Conservation (phyloP, 2,113 vertebrate species). For the Brachirus orientalis region DNA sequence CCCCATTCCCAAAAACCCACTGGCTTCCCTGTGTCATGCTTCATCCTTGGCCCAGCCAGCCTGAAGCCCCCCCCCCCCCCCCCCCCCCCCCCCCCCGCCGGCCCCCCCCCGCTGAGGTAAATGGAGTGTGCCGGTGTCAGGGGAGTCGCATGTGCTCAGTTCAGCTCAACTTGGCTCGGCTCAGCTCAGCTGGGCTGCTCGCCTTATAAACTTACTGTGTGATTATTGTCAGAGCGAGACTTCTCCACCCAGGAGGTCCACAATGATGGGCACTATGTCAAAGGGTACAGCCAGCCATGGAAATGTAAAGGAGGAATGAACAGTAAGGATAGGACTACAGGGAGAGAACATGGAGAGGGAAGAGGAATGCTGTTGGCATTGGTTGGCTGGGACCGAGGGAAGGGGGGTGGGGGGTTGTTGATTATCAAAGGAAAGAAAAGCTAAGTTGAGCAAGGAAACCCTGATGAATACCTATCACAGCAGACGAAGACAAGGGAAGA, state of each 20-base stretch:
- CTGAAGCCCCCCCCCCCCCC: slow-evolving; percentile 63
- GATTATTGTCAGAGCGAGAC: slow-evolving; percentile 77
- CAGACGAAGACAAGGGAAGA: slow-evolving; percentile 71
- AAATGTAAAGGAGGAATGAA: slow-evolving; percentile 29
- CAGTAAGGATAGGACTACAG: slow-evolving; percentile 15
- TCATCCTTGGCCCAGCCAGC: slow-evolving; percentile 65
- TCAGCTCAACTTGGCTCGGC: slow-evolving; percentile 68
- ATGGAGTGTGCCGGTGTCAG: slow-evolving; percentile 81
- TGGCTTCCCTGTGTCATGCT: slow-evolving; percentile 60
- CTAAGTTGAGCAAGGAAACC: slow-evolving; percentile 57
- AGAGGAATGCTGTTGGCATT: slow-evolving; percentile 23
- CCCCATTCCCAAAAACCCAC: slow-evolving; percentile 42
- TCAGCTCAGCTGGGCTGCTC: slow-evolving; percentile 75
- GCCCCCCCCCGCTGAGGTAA: slow-evolving; percentile 78
- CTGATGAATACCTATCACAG: slow-evolving; percentile 62
- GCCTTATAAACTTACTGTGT: slow-evolving; percentile 79
- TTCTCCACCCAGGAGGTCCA: slow-evolving; percentile 69
- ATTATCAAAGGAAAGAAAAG: slow-evolving; percentile 60
- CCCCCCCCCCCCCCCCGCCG: no score
- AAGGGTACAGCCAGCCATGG: slow-evolving; percentile 59
- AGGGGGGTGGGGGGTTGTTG: slow-evolving; percentile 30
- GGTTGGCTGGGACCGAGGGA: slow-evolving; percentile 26
- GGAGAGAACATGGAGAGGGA: slow-evolving; percentile 19
- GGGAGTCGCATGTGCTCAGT: slow-evolving; percentile 71
- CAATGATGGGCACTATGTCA: slow-evolving; percentile 77